phyloP scores from a whole-genome alignment of 2,113 vertebrate genomes.

The Azemiops feae region DNA sequence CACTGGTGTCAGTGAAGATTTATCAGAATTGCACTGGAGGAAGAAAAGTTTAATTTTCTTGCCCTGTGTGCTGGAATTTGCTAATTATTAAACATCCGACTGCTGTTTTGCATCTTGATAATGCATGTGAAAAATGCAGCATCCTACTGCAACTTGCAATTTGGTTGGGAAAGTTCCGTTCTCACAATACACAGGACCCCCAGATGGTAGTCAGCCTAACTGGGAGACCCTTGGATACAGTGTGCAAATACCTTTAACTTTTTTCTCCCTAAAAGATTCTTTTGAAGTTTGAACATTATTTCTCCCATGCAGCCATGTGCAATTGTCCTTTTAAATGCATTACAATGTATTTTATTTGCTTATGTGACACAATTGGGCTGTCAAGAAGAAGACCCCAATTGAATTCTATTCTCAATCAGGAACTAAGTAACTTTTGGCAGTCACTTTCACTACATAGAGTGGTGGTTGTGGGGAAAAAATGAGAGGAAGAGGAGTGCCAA shows the following conservation, averaged over 20 bases:
- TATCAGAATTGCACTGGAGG: neutral
- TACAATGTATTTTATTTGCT: neutral
- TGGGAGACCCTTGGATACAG: neutral
- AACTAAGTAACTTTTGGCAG: neutral
- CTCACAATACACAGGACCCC: neutral
- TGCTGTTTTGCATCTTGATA: neutral
- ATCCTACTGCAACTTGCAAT: neutral
- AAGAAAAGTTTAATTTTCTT: neutral
- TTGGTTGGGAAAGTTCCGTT: neutral
- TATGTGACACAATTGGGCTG: neutral
- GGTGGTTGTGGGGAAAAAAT: neutral
- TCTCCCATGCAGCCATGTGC: neutral
- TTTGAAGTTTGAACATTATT: neutral
- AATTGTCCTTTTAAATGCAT: neutral
- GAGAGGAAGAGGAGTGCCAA: neutral
- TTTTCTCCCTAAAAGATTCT: neutral
- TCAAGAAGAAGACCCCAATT: neutral
- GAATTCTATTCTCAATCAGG: neutral
- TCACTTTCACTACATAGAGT: neutral
- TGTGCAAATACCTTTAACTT: neutral
- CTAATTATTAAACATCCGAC: neutral
- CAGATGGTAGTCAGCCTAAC: neutral
- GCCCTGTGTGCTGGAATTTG: neutral
- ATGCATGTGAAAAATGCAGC: neutral
- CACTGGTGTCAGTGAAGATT: neutral